Conservation (phyloP, 2,797 vertebrate genomes). For the Falco rusticolus region DNA sequence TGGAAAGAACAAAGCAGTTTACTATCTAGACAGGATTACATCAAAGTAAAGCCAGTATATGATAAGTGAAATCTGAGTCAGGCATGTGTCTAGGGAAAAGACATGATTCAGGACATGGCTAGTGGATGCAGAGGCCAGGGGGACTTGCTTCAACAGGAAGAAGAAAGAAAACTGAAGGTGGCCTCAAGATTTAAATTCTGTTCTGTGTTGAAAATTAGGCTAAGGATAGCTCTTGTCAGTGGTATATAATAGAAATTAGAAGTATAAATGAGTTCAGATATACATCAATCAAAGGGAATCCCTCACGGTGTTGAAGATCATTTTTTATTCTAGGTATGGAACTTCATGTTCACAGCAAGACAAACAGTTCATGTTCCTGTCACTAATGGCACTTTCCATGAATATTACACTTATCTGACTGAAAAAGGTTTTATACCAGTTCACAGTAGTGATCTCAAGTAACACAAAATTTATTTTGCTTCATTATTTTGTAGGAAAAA, state of each 20-base stretch:
- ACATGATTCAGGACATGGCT: background rate
- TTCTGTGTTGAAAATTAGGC: background rate
- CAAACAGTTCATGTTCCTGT: background rate
- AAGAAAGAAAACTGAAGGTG: background rate
- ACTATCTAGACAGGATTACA: background rate
- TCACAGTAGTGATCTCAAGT: background rate
- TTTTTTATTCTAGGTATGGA: background rate
- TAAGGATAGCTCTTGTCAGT: background rate
- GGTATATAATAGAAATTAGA: background rate
- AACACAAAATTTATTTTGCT: background rate
- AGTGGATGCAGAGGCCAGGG: background rate
- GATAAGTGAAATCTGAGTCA: background rate
- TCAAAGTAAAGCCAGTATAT: background rate
- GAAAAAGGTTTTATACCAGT: background rate
- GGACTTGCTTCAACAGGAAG: background rate
- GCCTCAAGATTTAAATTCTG: background rate
- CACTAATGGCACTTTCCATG: background rate
- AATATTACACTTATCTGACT: background rate
- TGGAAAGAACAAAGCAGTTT: background rate
- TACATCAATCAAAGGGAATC: fast-evolving
- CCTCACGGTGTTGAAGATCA: background rate
- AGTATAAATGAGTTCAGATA: background rate
- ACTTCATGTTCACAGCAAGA: background rate
- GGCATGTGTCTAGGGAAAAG: background rate
- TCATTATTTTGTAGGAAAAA: conserved; percentile 85